phyloP scores from a whole-genome alignment of 2,797 vertebrate genomes.

The Lagodon rhomboides region DNA sequence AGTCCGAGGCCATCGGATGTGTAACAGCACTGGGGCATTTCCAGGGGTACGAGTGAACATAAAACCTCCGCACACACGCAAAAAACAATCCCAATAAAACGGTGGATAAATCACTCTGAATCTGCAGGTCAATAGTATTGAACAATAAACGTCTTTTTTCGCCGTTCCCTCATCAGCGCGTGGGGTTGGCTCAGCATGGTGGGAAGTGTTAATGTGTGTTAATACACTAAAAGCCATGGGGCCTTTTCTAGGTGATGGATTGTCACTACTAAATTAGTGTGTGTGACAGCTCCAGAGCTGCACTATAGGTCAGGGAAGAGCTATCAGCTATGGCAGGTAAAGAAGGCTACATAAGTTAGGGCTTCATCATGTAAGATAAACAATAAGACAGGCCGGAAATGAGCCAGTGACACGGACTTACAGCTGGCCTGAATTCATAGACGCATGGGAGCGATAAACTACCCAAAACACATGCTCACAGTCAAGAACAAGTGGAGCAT shows the following conservation, averaged over 20 bases:
- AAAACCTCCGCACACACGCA: constrained; percentile 46
- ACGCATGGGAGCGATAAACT: neutral
- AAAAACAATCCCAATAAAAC: constrained; percentile 72
- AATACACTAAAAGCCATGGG: constrained; percentile 83
- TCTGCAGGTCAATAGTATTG: constrained; percentile 69
- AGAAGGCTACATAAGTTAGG: constrained; percentile 19
- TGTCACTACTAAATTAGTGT: constrained; percentile 73
- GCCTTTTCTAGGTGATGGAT: constrained; percentile 72
- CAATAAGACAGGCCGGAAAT: neutral
- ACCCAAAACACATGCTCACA: neutral
- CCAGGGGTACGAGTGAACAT: constrained; percentile 34
- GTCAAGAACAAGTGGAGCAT: neutral
- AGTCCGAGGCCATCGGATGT: constrained; percentile 48
- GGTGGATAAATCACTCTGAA: constrained; percentile 73
- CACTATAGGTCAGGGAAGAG: constrained; percentile 55
- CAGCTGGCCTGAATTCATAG: constrained; percentile 6
- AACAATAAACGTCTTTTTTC: constrained; percentile 70
- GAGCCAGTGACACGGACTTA: neutral
- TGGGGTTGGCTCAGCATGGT: constrained; percentile 36
- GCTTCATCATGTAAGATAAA: too few relatives aligned
- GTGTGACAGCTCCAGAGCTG: constrained; percentile 63
- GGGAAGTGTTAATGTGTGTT: constrained; percentile 77
- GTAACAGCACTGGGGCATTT: constrained; percentile 38
- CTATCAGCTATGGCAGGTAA: constrained; percentile 46
- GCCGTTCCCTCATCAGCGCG: constrained; percentile 53